Evolutionary conservation across 2,888 invertebrate species (phyloP).

Genomic region (Phortica okadai): DNA sequence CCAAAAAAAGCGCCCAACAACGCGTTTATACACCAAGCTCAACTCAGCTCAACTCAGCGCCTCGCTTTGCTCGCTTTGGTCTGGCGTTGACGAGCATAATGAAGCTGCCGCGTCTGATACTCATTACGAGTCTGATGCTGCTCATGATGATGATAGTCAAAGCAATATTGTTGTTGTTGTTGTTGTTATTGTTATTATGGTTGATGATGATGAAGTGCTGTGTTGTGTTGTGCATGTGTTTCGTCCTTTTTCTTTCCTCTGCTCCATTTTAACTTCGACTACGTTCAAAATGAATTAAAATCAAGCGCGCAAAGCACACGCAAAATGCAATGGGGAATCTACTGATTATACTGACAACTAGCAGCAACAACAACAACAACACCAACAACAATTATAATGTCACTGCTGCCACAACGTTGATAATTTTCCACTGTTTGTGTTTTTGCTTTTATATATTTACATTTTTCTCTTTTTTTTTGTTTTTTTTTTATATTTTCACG

Average conservation of each 20-base stretch:
- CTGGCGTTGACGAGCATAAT: conserved; percentile 18
- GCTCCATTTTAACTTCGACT: conserved; percentile 13
- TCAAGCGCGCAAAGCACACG: conserved; percentile 49
- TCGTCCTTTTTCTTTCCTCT: conserved; percentile 47
- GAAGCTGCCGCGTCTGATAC: conserved; percentile 11
- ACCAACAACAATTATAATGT: background rate
- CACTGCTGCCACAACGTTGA: conserved; percentile 48
- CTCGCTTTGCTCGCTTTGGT: background rate
- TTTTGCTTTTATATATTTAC: conserved; percentile 41
- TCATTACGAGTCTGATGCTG: background rate
- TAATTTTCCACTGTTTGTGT: conserved; percentile 53
- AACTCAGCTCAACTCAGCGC: background rate
- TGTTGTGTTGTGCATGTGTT: conserved; percentile 61
- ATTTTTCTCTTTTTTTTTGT: too few species aligned
- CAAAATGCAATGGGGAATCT: conserved; percentile 31
- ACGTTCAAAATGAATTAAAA: conserved; percentile 63
- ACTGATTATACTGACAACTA: conserved; percentile 8
- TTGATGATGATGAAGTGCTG: conserved; percentile 67
- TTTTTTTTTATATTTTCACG: too few species aligned
- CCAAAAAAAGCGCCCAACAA: background rate
- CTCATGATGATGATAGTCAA: background rate
- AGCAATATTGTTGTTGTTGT: background rate
- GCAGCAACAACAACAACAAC: background rate
- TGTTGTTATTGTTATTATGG: conserved; percentile 1
- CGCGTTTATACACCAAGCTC: background rate